A percentile compares a stretch with the other conserved stretches of the same genome.
phyloP scores from a whole-genome alignment of 2,888 invertebrate species.

The Rugalucina vietnamica region DNA sequence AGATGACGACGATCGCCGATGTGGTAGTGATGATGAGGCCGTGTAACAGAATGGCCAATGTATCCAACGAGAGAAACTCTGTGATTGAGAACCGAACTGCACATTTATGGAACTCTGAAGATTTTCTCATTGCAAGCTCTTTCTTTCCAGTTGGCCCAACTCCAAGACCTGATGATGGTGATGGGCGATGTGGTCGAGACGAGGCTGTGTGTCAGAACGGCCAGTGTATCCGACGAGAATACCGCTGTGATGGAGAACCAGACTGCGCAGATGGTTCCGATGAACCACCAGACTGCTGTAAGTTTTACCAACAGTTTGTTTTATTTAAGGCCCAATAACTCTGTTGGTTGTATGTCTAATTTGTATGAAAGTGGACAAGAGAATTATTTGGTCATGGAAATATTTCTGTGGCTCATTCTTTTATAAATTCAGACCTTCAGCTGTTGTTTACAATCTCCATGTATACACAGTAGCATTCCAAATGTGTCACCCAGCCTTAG shows the following conservation, averaged over 20 bases:
- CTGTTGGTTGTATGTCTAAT: no score
- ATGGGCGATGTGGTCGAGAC: constrained; percentile 70
- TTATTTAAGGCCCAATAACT: no score
- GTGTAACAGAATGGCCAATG: constrained; percentile 97
- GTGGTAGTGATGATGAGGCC: constrained; percentile 74
- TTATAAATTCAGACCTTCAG: no score
- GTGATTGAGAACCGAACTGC: constrained; percentile 80
- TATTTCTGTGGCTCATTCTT: no score
- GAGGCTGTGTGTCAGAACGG: constrained; percentile 92
- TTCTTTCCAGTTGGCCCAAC: constrained; percentile 65
- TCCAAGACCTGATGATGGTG: constrained; percentile 46
- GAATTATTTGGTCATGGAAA: no score
- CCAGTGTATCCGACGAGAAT: constrained; percentile 92
- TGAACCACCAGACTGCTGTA: constrained; percentile 66
- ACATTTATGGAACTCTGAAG: no score
- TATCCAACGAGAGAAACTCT: constrained; percentile 89
- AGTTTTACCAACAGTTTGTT: no score
- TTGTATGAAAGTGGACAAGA: no score
- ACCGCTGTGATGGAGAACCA: constrained; percentile 81
- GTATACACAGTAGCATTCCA: no score
- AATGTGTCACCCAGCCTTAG: no score
- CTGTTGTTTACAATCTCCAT: no score
- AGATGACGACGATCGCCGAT: constrained; percentile 58
- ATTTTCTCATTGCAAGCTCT: no score
- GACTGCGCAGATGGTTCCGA: constrained; percentile 79